phyloP scores from a whole-genome alignment of 2,113 vertebrate genomes.

The Dicrurus megarhynchus region DNA sequence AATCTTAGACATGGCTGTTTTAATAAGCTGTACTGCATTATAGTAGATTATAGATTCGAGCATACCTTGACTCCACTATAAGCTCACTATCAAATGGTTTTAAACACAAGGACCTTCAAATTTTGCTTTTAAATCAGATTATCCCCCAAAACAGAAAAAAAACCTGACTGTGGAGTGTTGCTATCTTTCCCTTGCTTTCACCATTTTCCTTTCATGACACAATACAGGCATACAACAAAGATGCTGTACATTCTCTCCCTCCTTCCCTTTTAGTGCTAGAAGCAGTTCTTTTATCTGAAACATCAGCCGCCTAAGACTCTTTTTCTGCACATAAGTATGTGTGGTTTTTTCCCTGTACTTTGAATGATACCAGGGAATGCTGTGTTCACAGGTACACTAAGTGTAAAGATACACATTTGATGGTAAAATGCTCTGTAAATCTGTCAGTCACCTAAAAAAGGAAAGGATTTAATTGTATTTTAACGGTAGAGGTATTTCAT shows the following conservation, averaged over 20 bases:
- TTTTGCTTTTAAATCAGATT: neutral
- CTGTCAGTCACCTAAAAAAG: neutral
- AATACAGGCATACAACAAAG: neutral
- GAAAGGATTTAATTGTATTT: neutral
- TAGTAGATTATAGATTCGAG: neutral
- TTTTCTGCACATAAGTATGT: neutral
- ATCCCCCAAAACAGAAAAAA: neutral
- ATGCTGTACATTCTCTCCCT: neutral
- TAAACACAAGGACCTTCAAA: neutral
- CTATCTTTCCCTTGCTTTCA: neutral
- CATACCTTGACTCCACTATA: neutral
- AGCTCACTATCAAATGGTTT: constrained; percentile 2
- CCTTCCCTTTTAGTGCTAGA: constrained; percentile 47
- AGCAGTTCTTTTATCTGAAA: constrained; percentile 43
- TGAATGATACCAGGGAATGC: neutral
- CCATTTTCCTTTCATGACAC: constrained; percentile 27
- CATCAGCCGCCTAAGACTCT: constrained; percentile 41
- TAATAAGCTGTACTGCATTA: neutral
- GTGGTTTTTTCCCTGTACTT: neutral
- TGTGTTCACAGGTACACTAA: neutral
- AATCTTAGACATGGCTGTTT: neutral
- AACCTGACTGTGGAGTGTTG: neutral
- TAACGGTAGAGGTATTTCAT: neutral
- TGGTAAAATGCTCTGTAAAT: neutral
- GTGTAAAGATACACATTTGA: neutral